A percentile compares a stretch with the other conserved stretches of the same genome.
Conservation (phyloP, 35 echinoderm and acorn worm genomes). For the Acanthaster planci region DNA sequence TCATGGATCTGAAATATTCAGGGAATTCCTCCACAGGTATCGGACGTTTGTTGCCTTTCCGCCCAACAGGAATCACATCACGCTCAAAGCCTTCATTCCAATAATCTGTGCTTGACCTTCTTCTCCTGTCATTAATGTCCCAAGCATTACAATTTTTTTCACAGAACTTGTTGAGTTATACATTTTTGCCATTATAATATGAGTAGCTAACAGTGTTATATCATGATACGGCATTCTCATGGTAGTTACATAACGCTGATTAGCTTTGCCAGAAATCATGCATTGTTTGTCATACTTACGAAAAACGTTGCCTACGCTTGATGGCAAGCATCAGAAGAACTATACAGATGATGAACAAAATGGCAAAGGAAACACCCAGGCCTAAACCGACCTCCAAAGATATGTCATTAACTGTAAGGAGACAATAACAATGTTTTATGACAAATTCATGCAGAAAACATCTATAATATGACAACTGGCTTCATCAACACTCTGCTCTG, state of each 20-base stretch:
- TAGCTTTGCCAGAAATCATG: no score
- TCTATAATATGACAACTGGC: no score
- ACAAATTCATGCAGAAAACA: no score
- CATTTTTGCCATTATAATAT: no score
- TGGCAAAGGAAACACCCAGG: not conserved
- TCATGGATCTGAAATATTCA: slow-evolving; percentile 49
- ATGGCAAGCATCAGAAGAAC: not conserved
- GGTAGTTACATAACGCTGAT: no score
- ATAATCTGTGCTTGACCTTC: not conserved
- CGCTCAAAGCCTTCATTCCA: not conserved
- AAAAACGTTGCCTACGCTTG: not conserved
- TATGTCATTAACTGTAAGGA: not conserved
- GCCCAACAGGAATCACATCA: not conserved
- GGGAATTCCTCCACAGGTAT: slow-evolving; percentile 44
- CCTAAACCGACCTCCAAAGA: not conserved
- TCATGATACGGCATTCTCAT: no score
- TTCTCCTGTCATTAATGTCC: not conserved
- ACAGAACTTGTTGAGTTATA: no score
- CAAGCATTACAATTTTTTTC: no score
- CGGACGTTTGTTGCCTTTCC: slow-evolving; percentile 15
- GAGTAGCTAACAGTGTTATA: no score
- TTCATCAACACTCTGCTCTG: no score
- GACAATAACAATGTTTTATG: not conserved
- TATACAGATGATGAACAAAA: not conserved
- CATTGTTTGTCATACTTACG: not conserved